These are phyloP conservation scores for Mythimna albipuncta DNA, from an alignment of 2,888 invertebrate genomes.

Conservation along the genomic window DNA sequence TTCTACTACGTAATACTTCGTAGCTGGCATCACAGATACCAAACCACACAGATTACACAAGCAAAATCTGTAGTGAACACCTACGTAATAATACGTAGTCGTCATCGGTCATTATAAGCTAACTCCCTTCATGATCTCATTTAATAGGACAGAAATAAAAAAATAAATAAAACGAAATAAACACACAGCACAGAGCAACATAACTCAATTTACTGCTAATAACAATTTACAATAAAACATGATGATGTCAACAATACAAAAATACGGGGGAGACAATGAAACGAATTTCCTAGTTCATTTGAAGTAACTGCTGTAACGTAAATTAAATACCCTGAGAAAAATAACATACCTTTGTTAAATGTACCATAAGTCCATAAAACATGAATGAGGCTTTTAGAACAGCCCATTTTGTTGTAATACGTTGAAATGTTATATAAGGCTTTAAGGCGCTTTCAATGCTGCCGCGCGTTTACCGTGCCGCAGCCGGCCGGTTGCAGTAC, in stretches of 20 bases:
- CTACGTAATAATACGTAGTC: too few relatives aligned
- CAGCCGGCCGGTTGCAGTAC: too few relatives aligned
- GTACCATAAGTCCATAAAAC: conserved; percentile 44
- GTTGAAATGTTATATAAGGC: conserved; percentile 16
- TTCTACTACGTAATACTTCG: too few relatives aligned
- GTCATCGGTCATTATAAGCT: too few relatives aligned
- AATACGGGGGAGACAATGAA: conserved; percentile 57
- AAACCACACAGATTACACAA: too few relatives aligned
- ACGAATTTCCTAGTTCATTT: conserved; percentile 62
- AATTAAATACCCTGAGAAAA: conserved; percentile 61
- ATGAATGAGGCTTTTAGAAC: conserved; percentile 35
- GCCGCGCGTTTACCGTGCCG: too few relatives aligned
- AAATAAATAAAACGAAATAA: conserved; percentile 21
- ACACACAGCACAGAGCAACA: conserved; percentile 26
- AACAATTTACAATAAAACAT: conserved; percentile 48
- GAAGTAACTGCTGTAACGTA: conserved; percentile 48
- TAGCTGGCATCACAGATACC: too few relatives aligned
- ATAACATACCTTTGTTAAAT: conserved; percentile 56
- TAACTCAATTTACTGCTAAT: conserved; percentile 40
- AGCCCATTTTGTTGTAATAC: conserved; percentile 29
- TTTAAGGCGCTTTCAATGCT: neutral
- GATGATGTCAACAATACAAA: conserved; percentile 47
- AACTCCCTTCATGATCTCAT: neutral
- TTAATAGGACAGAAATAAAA: neutral
- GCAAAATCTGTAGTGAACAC: too few relatives aligned